phyloP scores from a whole-genome alignment of 2,888 invertebrate species.

The Eupithecia subfuscata region DNA sequence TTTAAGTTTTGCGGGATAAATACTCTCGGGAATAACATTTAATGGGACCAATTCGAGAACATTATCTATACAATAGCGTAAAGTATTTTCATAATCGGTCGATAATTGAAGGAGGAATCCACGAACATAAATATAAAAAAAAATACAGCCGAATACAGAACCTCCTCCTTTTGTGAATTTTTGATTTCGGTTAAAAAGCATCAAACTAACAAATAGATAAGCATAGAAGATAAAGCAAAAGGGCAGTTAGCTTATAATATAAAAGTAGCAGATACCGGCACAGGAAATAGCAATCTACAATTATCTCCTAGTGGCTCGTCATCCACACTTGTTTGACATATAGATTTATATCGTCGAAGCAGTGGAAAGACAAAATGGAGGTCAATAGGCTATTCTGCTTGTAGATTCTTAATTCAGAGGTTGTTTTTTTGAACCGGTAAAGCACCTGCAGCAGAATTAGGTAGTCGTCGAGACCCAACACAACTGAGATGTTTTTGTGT shows the following conservation, averaged over 20 bases:
- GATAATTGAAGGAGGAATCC: too few species aligned
- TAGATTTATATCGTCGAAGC: slow-evolving; percentile 64
- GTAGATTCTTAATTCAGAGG: slow-evolving; percentile 46
- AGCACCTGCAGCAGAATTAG: neutral
- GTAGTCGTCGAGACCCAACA: neutral
- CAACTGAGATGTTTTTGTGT: neutral
- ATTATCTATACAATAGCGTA: too few species aligned
- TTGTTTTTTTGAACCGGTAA: neutral
- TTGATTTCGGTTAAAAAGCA: neutral
- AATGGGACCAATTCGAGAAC: too few species aligned
- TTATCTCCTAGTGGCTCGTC: slow-evolving; percentile 63
- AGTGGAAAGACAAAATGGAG: slow-evolving; percentile 50
- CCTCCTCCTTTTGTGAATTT: too few species aligned
- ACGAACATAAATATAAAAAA: too few species aligned
- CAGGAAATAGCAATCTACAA: slow-evolving; percentile 79
- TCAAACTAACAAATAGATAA: neutral
- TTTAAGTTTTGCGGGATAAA: too few species aligned
- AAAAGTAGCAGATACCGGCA: slow-evolving; percentile 70
- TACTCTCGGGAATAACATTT: too few species aligned
- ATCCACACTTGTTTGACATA: slow-evolving; percentile 58
- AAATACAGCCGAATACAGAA: too few species aligned
- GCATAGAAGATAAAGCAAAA: slow-evolving; percentile 15
- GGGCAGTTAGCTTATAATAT: slow-evolving; percentile 61
- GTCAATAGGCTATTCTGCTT: slow-evolving; percentile 49
- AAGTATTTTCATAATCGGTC: too few species aligned